Conservation (phyloP, 2,888 invertebrate genomes). For the Agrotis ipsilon region DNA sequence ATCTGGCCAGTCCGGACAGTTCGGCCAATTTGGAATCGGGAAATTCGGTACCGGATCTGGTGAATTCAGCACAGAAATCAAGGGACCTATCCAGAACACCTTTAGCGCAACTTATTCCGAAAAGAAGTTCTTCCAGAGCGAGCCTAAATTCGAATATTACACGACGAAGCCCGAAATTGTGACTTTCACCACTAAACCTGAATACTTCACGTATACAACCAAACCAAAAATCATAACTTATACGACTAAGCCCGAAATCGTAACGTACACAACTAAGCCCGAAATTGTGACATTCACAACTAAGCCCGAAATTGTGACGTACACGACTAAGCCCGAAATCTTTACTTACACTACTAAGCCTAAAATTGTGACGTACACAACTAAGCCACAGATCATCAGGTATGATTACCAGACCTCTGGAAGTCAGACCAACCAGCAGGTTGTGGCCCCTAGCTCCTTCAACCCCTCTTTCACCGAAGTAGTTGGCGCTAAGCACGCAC, state of each 20-base stretch:
- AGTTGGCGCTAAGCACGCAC: slow-evolving; percentile 77
- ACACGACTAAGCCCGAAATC: slow-evolving; percentile 74
- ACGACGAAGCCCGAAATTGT: slow-evolving; percentile 75
- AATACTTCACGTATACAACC: slow-evolving; percentile 78
- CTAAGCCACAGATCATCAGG: slow-evolving; percentile 80
- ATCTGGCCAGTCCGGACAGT: slow-evolving; percentile 65
- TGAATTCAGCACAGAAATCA: slow-evolving; percentile 73
- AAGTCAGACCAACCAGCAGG: slow-evolving; percentile 82
- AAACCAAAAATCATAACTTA: slow-evolving; percentile 77
- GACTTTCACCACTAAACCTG: slow-evolving; percentile 76
- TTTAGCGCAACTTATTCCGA: slow-evolving; percentile 82
- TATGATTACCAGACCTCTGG: slow-evolving; percentile 83
- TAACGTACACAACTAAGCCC: slow-evolving; percentile 77
- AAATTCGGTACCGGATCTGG: slow-evolving; percentile 70
- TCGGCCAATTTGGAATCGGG: slow-evolving; percentile 67
- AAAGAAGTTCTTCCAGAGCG: slow-evolving; percentile 83
- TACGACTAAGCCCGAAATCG: slow-evolving; percentile 73
- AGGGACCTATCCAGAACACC: slow-evolving; percentile 79
- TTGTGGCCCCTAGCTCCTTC: slow-evolving; percentile 81
- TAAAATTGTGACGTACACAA: slow-evolving; percentile 77
- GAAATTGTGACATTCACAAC: slow-evolving; percentile 76
- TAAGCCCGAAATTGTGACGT: slow-evolving; percentile 73
- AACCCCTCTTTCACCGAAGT: slow-evolving; percentile 81
- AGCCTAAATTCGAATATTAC: slow-evolving; percentile 74
- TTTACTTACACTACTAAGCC: slow-evolving; percentile 77